Conservation (phyloP, 2,797 vertebrate genomes). For the Clarias pachynema region DNA sequence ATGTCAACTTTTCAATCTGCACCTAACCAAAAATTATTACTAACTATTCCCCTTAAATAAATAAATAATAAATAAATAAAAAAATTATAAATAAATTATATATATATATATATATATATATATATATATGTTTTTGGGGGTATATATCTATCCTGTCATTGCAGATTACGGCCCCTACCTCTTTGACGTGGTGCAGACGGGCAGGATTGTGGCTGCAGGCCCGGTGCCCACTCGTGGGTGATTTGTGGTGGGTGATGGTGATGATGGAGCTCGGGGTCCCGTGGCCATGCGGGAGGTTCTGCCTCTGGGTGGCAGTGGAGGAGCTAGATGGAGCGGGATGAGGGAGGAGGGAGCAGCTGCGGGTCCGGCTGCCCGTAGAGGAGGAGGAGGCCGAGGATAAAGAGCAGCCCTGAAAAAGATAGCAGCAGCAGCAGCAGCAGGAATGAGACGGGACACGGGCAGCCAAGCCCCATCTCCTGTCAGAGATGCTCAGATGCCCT, state of each 20-base stretch:
- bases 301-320: conserved; percentile 73
- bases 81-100: too few species aligned
- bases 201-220: conserved; percentile 75
- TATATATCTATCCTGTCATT: background rate
- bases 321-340: conserved; percentile 76
- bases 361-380: conserved; percentile 70
- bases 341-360: conserved; percentile 81
- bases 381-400: conserved; percentile 54
- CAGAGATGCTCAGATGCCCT: conserved; percentile 43
- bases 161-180: conserved; percentile 74
- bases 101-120: too few species aligned
- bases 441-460: conserved; percentile 46
- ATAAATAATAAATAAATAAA: too few species aligned
- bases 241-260: conserved; percentile 84
- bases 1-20: background rate
- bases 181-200: conserved; percentile 83
- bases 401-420: conserved; percentile 73
- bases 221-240: conserved; percentile 79
- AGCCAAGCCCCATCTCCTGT: conserved; percentile 33
- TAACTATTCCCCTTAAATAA: background rate
- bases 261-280: conserved; percentile 70
- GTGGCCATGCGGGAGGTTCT: conserved; percentile 61
- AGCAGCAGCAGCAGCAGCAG: conserved; percentile 58
- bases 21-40: background rate
- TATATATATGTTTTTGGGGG: background rate